Evolutionary conservation across 2,888 invertebrate genomes (phyloP), one percentile per base, ranked within the genome.

Genomic region (Tachina lurida): DNA sequence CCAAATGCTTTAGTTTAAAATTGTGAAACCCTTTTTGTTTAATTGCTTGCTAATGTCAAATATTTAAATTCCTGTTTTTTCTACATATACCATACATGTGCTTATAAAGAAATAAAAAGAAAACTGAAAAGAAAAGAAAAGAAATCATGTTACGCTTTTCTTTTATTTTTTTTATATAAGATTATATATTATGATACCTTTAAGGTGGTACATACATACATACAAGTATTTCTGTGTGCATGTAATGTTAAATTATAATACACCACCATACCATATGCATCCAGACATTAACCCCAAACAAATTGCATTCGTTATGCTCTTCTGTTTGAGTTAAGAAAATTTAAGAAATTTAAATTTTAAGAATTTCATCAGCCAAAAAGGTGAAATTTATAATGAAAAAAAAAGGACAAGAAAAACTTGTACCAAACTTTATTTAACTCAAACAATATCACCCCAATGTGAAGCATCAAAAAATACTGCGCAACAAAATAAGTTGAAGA

Each of bases 271-370:
- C 10, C 73, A 65, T 60, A 43, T 84, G 75, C 63, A 65, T 22
- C n/a, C 60, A 81, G 80, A 68, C 81, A 68, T 65, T 68, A 85
- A 70, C 47, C 83, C 82, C 75, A 67, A 79, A 79, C 86, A 76
- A 86, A 82, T 83, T 75, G 83, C 76, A 83, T 86, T 86, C 71
- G 86, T 83, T 86, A 82, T 83, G 86, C 86, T 65, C 17, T 58
- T 65, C 74, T 73, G 65, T 71, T 81, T 3, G 52, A 47, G 45
- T 75, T 45, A 54, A 52, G 68, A 10, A 45, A 83, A 77, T 71
- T 84, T 54, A 68, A 84, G 47, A 73, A 78, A 84, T 84, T 78
- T 65, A 78, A 77, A 73, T 84, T n/a, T 84, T 68, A 39, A 77
- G 49, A 67, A 73, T 79, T 71, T 73, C 73, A 73, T 54, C 71